phyloP scores from a whole-genome alignment of 2,113 vertebrate genomes.

The Arenaria interpres region DNA sequence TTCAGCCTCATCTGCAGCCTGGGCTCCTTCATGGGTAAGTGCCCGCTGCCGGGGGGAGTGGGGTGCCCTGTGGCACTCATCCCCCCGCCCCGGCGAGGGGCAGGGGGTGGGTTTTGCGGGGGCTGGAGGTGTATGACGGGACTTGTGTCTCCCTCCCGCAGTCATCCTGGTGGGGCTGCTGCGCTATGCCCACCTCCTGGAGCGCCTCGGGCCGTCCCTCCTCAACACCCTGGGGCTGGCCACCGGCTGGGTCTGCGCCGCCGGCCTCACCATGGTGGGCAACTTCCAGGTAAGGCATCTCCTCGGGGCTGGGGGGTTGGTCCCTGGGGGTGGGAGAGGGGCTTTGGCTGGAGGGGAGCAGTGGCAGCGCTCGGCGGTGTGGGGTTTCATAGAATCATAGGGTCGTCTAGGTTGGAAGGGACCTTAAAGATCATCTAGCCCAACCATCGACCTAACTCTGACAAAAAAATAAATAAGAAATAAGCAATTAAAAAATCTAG shows the following conservation, averaged over 20 bases:
- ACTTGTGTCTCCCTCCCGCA: neutral
- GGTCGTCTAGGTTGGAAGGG: no score
- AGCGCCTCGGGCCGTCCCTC: constrained; percentile 80
- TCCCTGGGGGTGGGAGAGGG: fast-evolving
- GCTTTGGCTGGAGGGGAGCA: neutral
- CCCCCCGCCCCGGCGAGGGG: neutral
- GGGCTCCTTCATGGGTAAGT: constrained; percentile 89
- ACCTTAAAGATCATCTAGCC: no score
- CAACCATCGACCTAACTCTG: no score
- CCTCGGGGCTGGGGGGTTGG: neutral
- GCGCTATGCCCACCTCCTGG: constrained; percentile 83
- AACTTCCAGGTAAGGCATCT: constrained; percentile 83
- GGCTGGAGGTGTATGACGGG: fast-evolving
- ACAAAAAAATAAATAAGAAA: no score
- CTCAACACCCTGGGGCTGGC: constrained; percentile 83
- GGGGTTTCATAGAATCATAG: no score
- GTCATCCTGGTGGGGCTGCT: constrained; percentile 86
- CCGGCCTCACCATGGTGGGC: constrained; percentile 86
- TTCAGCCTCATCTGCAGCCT: constrained; percentile 91
- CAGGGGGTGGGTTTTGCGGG: neutral
- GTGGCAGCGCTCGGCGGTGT: neutral
- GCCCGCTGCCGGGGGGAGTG: fast-evolving
- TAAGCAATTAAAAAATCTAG: no score
- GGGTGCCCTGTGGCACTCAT: neutral
- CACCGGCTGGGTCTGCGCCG: constrained; percentile 82